A percentile compares a stretch with the other conserved stretches of the same genome.
These are phyloP conservation scores for Phanerotoma sp. DNA, from an alignment of 2,888 invertebrate genomes.

Conservation along the genomic window DNA sequence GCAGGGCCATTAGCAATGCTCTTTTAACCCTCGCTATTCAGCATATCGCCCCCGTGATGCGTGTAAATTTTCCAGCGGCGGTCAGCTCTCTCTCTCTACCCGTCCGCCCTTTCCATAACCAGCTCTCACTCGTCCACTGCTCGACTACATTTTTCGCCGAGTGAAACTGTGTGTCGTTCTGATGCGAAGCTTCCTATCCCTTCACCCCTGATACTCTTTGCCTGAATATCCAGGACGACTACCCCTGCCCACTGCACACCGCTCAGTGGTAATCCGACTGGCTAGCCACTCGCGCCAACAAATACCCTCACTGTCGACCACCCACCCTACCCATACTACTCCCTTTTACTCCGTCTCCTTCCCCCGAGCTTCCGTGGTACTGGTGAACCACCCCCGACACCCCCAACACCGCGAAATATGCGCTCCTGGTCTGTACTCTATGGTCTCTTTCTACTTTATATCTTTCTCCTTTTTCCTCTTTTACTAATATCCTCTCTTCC, in stretches of 20 bases:
- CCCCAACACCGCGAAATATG: slow-evolving; percentile 54
- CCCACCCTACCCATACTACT: slow-evolving; percentile 13
- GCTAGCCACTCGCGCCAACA: slow-evolving; percentile 58
- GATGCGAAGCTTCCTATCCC: slow-evolving; percentile 14
- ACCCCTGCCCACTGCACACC: slow-evolving; percentile 38
- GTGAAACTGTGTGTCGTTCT: slow-evolving; percentile 14
- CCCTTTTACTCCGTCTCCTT: slow-evolving; percentile 9
- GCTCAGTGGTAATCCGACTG: slow-evolving; percentile 56
- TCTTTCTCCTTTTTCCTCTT: slow-evolving; percentile 29
- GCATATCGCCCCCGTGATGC: slow-evolving; percentile 51
- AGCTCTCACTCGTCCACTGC: neutral
- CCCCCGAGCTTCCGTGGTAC: slow-evolving; percentile 43
- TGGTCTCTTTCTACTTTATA: slow-evolving; percentile 6
- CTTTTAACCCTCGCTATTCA: slow-evolving; percentile 56
- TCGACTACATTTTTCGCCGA: slow-evolving; percentile 12
- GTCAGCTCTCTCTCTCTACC: slow-evolving; percentile 39
- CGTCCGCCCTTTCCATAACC: slow-evolving; percentile 1
- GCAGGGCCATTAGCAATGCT: slow-evolving; percentile 58
- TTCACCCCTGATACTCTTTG: slow-evolving; percentile 1
- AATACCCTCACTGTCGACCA: slow-evolving; percentile 55
- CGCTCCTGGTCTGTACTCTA: slow-evolving; percentile 12
- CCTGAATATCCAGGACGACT: slow-evolving; percentile 15
- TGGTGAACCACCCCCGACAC: slow-evolving; percentile 57
- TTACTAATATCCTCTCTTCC: slow-evolving; percentile 22
- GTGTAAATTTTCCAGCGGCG: slow-evolving; percentile 57